These are phyloP conservation scores for Mormyrus lacerda DNA, from an alignment of 2,113 vertebrate species.

Conservation along the genomic window DNA sequence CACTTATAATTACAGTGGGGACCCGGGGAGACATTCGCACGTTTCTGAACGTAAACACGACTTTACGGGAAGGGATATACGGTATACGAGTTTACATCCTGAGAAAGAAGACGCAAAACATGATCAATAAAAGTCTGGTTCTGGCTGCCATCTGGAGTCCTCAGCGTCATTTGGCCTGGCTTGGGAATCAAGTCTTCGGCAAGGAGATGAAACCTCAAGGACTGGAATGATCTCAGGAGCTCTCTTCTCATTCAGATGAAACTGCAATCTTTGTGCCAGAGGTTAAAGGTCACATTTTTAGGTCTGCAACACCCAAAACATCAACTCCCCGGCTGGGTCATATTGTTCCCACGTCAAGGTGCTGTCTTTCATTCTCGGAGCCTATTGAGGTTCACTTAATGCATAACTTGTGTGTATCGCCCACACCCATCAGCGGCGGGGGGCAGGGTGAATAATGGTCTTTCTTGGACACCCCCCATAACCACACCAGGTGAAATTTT, in stretches of 20 bases:
- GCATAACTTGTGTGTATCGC: neutral
- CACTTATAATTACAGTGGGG: conserved; percentile 14
- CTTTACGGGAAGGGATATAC: conserved; percentile 27
- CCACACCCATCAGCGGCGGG: neutral
- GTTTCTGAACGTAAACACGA: conserved; percentile 24
- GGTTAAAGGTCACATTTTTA: neutral
- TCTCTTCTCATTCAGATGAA: neutral
- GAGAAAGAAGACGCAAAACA: neutral
- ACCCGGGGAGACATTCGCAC: conserved; percentile 29
- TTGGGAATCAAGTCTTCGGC: neutral
- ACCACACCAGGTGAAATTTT: neutral
- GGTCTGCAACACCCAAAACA: neutral
- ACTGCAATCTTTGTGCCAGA: neutral
- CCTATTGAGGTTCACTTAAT: conserved; percentile 11
- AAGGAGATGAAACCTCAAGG: neutral
- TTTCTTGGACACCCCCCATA: neutral
- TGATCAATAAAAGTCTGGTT: neutral
- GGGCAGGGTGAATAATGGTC: neutral
- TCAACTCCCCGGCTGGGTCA: neutral
- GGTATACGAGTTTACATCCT: conserved; percentile 15
- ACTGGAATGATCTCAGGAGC: neutral
- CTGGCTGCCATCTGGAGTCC: neutral
- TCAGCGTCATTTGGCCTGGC: neutral
- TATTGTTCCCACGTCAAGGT: neutral
- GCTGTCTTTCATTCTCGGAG: neutral